These are phyloP conservation scores for Florisuga fusca DNA, from an alignment of 2,797 vertebrate species.

Conservation along the genomic window DNA sequence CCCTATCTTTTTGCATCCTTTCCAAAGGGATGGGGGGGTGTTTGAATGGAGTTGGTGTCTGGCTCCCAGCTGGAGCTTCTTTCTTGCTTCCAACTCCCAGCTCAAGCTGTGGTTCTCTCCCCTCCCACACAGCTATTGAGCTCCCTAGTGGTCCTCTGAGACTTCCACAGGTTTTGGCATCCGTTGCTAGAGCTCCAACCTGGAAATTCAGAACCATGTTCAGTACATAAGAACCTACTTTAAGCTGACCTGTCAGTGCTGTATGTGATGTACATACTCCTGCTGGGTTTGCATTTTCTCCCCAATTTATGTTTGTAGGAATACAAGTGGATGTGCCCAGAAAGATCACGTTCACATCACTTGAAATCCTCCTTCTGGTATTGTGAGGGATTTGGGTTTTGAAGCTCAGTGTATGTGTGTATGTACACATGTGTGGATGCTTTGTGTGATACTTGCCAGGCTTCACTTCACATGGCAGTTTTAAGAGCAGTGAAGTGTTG, in stretches of 20 bases:
- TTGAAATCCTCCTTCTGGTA: background rate
- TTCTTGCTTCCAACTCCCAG: background rate
- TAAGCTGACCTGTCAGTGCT: background rate
- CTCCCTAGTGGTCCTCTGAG: too few relatives aligned
- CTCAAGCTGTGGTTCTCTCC: background rate
- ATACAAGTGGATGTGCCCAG: background rate
- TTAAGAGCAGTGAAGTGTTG: background rate
- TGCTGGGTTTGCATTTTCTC: background rate
- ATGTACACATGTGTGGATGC: background rate
- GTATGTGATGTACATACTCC: too few relatives aligned
- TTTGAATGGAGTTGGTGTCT: background rate
- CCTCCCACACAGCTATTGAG: background rate
- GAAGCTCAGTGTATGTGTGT: background rate
- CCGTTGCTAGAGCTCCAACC: background rate
- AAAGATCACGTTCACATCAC: rapidly evolving
- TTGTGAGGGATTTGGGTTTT: background rate
- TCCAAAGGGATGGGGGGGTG: background rate
- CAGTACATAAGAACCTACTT: background rate
- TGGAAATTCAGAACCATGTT: background rate
- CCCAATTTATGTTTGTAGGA: background rate
- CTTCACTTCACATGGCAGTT: background rate
- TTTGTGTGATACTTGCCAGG: background rate
- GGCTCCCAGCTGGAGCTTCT: background rate
- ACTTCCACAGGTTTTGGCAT: rapidly evolving
- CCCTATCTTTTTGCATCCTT: background rate